Conservation (phyloP, 1,140 invertebrate species). For the Euborellia annulipes region DNA sequence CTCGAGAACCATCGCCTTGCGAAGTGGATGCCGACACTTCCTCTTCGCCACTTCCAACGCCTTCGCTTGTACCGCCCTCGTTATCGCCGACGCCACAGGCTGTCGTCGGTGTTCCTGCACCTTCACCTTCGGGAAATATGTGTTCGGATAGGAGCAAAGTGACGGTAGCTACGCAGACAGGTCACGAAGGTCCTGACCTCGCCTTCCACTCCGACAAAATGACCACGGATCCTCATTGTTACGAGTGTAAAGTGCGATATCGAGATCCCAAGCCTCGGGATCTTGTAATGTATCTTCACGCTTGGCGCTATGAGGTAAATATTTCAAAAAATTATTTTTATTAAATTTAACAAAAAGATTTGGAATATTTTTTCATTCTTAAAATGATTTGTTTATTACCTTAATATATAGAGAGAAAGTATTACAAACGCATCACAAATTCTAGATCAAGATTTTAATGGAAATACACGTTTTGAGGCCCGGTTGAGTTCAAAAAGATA, state of each 20-base stretch:
- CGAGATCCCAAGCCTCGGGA: constrained; percentile 78
- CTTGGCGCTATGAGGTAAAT: constrained; percentile 68
- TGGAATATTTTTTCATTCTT: too few relatives aligned
- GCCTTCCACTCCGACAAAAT: constrained; percentile 57
- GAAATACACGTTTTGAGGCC: too few relatives aligned
- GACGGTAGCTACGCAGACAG: constrained; percentile 51
- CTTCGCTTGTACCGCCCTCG: constrained; percentile 23
- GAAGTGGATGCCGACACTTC: constrained; percentile 13
- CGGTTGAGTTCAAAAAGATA: too few relatives aligned
- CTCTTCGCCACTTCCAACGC: constrained; percentile 24
- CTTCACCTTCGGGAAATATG: neutral
- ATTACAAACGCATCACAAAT: too few relatives aligned
- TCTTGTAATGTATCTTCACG: constrained; percentile 89
- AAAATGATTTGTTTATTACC: too few relatives aligned
- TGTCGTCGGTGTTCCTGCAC: constrained; percentile 1
- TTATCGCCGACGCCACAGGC: constrained; percentile 2
- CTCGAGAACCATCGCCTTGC: constrained; percentile 11
- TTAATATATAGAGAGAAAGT: too few relatives aligned
- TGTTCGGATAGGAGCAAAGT: constrained; percentile 12
- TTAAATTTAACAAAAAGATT: too few relatives aligned
- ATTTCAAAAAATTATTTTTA: too few relatives aligned
- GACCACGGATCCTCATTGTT: constrained; percentile 71
- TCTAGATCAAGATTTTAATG: too few relatives aligned
- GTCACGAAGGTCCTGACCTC: constrained; percentile 50
- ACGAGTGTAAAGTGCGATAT: constrained; percentile 81